Percentiles rank a stretch among this genome's conserved stretches.
Conservation (phyloP, 2,888 invertebrate genomes). For the Ceriagrion tenellum region DNA sequence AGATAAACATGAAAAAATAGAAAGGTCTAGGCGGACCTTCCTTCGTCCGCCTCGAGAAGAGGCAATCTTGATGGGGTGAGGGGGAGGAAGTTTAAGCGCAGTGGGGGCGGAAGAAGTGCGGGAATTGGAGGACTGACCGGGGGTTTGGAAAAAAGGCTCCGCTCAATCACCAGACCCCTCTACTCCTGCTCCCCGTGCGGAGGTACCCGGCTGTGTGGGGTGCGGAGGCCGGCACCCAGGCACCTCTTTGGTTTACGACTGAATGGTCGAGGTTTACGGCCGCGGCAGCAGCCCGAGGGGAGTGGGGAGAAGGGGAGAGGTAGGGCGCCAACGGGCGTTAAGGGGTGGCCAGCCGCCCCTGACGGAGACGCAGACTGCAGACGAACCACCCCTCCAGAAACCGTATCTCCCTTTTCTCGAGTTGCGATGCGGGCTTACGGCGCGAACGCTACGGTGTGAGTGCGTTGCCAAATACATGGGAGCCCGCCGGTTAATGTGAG, state of each 20-base stretch:
- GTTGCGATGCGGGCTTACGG: not conserved
- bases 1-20: not conserved
- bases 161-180: not conserved
- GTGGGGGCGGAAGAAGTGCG: no score
- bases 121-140: not conserved
- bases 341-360: not conserved
- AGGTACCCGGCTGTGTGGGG: not conserved
- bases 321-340: not conserved
- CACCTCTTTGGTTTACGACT: constrained; percentile 15
- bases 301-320: not conserved
- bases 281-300: not conserved
- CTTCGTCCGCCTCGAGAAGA: not conserved
- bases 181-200: not conserved
- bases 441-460: not conserved
- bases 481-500: no score
- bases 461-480: no score
- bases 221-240: not conserved
- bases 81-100: no score
- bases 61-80: not conserved
- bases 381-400: not conserved
- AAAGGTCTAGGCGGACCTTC: not conserved
- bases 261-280: constrained; percentile 1
- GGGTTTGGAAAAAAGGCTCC: not conserved
- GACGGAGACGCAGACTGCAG: not conserved
- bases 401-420: no score